phyloP scores from a whole-genome alignment of 2,888 invertebrate species.

The Rugalucina vietnamica region DNA sequence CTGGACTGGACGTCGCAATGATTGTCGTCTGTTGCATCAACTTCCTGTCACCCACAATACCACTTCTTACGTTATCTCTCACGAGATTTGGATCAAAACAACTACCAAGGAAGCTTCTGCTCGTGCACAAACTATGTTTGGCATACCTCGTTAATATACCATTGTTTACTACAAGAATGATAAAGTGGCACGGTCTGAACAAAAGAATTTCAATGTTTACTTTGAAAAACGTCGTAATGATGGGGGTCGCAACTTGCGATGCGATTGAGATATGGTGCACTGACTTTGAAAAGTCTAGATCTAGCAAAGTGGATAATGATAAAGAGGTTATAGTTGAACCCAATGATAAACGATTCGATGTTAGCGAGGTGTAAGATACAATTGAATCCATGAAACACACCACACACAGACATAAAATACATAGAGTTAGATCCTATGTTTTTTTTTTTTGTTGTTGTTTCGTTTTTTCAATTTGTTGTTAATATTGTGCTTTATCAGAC shows the following conservation, averaged over 20 bases:
- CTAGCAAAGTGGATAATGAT: too few relatives aligned
- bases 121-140: conserved; percentile 85
- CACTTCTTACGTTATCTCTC: conserved; percentile 85
- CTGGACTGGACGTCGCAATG: conserved; percentile 84
- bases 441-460: too few relatives aligned
- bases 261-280: conserved; percentile 48
- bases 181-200: conserved; percentile 85
- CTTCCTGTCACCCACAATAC: conserved; percentile 86
- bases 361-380: too few relatives aligned
- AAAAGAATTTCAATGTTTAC: conserved; percentile 86
- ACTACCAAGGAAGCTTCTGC: conserved; percentile 73
- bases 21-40: conserved; percentile 85
- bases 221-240: conserved; percentile 86
- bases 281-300: too few relatives aligned
- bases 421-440: too few relatives aligned
- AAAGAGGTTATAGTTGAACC: too few relatives aligned
- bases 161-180: conserved; percentile 85
- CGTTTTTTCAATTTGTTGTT: too few relatives aligned
- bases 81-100: conserved; percentile 83
- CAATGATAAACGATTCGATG: too few relatives aligned
- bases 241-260: conserved; percentile 83
- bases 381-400: too few relatives aligned
- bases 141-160: conserved; percentile 86
- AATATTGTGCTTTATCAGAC: too few relatives aligned
- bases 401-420: too few relatives aligned